These are phyloP conservation scores for Oceanites oceanicus DNA, from an alignment of 2,113 vertebrate species.

Conservation along the genomic window DNA sequence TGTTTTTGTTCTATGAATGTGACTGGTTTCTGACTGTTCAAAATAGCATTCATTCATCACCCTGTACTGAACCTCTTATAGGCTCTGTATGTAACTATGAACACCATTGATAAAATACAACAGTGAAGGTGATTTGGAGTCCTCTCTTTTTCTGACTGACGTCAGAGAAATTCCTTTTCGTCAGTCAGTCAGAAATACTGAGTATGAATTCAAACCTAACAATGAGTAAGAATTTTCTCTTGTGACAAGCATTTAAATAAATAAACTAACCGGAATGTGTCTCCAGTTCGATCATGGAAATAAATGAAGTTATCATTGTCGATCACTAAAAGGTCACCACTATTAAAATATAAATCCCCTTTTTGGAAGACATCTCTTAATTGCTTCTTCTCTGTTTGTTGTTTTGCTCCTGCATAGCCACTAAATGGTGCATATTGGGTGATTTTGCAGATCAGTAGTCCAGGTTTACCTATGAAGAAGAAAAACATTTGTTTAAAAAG, in stretches of 20 bases:
- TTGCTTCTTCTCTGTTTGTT: constrained; percentile 84
- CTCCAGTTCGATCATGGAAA: constrained; percentile 89
- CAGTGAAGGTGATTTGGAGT: neutral
- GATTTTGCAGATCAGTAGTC: constrained; percentile 85
- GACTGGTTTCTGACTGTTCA: neutral
- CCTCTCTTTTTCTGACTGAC: neutral
- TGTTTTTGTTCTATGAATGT: neutral
- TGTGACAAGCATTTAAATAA: neutral
- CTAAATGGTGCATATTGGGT: constrained; percentile 78
- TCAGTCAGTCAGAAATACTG: neutral
- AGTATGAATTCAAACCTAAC: neutral
- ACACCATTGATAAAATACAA: neutral
- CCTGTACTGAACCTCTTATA: neutral
- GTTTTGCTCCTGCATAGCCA: constrained; percentile 79
- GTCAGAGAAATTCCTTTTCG: neutral
- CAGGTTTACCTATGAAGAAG: constrained; percentile 78
- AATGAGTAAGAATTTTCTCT: neutral
- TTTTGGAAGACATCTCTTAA: constrained; percentile 82
- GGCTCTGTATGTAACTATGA: neutral
- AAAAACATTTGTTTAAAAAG: neutral
- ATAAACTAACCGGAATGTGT: constrained; percentile 85
- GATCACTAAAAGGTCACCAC: constrained; percentile 83
- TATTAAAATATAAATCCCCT: constrained; percentile 89
- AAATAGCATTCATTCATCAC: neutral
- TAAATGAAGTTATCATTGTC: constrained; percentile 85